Conservation (phyloP, 92 coral and sea anemone species). For the Porites divaricata region DNA sequence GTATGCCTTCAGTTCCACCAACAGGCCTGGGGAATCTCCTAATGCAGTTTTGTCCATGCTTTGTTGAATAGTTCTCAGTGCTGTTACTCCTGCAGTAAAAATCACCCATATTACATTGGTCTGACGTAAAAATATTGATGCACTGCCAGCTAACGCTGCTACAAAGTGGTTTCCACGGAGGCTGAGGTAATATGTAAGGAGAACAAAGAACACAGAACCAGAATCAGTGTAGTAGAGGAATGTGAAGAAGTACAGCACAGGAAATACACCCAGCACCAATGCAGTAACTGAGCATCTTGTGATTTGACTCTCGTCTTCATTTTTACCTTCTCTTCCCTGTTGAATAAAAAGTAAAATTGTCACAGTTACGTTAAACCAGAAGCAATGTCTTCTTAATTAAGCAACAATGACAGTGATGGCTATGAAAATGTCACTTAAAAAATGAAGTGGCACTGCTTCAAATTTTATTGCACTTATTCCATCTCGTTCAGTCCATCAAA, state of each 20-base stretch:
- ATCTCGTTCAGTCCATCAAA: no score
- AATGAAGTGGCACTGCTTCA: no score
- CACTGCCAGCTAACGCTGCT: constrained; percentile 75
- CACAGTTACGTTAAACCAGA: not conserved
- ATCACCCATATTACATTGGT: constrained; percentile 93
- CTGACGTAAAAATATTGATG: constrained; percentile 83
- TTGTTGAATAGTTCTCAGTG: constrained; percentile 59
- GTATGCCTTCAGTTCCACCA: constrained; percentile 54
- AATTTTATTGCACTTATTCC: no score
- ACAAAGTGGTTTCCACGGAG: constrained; percentile 71
- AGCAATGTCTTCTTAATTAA: no score
- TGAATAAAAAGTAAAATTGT: not conserved
- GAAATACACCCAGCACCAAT: constrained; percentile 67
- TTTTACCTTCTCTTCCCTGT: not conserved
- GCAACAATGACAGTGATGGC: no score
- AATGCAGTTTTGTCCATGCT: constrained; percentile 5
- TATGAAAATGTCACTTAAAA: no score
- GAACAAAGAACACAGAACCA: constrained; percentile 90
- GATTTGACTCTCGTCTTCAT: not conserved
- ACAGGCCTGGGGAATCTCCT: constrained; percentile 8
- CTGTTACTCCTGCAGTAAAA: constrained; percentile 90
- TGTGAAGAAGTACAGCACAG: constrained; percentile 89
- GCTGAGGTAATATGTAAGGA: constrained; percentile 88
- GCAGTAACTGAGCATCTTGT: constrained; percentile 71
- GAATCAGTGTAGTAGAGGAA: constrained; percentile 96